Percentiles rank a stretch among this genome's conserved stretches.
phyloP scores from a whole-genome alignment of 2,113 vertebrate species.

The Sinocyclocheilus maitianheensis region DNA sequence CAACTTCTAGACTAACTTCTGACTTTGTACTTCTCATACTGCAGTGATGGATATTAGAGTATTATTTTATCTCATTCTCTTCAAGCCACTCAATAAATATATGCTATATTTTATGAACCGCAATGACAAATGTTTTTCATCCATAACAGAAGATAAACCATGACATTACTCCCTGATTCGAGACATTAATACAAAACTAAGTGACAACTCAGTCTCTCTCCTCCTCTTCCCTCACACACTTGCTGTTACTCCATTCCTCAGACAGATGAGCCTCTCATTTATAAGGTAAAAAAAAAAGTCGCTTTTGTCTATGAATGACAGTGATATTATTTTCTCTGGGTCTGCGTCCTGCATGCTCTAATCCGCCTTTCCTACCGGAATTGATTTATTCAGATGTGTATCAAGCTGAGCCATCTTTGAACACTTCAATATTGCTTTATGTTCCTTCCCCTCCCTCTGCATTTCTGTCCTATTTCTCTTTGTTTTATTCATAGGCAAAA shows the following conservation, averaged over 20 bases:
- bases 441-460: slow-evolving; percentile 10
- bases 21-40: not conserved
- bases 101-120: not conserved
- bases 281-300: not conserved
- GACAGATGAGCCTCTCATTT: slow-evolving; percentile 30
- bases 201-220: slow-evolving; percentile 3
- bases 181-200: slow-evolving; percentile 31
- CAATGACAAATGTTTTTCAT: slow-evolving; percentile 27
- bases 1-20: not conserved
- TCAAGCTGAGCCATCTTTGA: slow-evolving; percentile 27
- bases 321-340: slow-evolving; percentile 31
- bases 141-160: slow-evolving; percentile 14
- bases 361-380: slow-evolving; percentile 5
- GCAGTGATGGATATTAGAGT: not conserved
- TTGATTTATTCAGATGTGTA: slow-evolving; percentile 37
- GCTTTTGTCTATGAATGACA: slow-evolving; percentile 16
- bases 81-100: slow-evolving; percentile 6
- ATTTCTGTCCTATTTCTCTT: slow-evolving; percentile 12
- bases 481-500: slow-evolving; percentile 21
- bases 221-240: not conserved
- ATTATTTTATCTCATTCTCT: slow-evolving; percentile 19
- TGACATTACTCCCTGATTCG: not conserved
- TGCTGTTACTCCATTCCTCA: slow-evolving; percentile 18
- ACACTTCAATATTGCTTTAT: not conserved
- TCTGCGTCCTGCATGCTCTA: not conserved